A percentile compares a stretch with the other conserved stretches of the same genome.
Evolutionary conservation across 2,797 vertebrate species (phyloP).

Genomic region (Philypnodon macrostomus): DNA sequence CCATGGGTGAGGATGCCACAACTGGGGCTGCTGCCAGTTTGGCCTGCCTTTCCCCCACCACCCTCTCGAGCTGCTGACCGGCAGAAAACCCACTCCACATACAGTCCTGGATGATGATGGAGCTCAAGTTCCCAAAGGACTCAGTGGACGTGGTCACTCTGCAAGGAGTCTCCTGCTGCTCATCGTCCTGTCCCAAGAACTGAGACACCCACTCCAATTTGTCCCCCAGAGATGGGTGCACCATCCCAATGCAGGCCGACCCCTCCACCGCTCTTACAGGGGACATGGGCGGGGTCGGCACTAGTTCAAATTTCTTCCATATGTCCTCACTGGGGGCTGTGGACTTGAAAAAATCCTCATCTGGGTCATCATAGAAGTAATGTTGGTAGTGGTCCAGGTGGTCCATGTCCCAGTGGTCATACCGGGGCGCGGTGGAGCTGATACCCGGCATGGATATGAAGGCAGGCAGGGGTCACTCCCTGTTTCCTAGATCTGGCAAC

Average conservation of each 20-base stretch:
- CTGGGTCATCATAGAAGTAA: constrained; percentile 91
- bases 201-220: constrained; percentile 81
- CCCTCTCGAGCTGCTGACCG: constrained; percentile 85
- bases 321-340: constrained; percentile 95
- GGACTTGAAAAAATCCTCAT: constrained; percentile 91
- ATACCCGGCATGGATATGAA: constrained; percentile 74
- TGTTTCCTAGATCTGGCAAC: constrained; percentile 62
- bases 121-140: constrained; percentile 84
- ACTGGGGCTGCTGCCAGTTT: constrained; percentile 30
- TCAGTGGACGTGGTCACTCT: constrained; percentile 71
- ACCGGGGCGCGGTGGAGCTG: constrained; percentile 67
- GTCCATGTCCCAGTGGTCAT: constrained; percentile 86
- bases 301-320: constrained; percentile 98
- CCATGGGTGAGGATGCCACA: constrained; percentile 39
- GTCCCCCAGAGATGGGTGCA: constrained; percentile 76
- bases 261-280: constrained; percentile 78
- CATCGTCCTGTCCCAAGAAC: constrained; percentile 81
- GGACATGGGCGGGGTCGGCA: constrained; percentile 88
- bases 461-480: constrained; percentile 51
- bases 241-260: constrained; percentile 61
- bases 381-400: constrained; percentile 87
- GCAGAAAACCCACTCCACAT: constrained; percentile 95
- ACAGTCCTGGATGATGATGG: constrained; percentile 90
- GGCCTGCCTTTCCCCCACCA: constrained; percentile 79
- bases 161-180: constrained; percentile 78